Evolutionary conservation across 2,888 invertebrate species (phyloP).

Genomic region (Euzophera pinguis): DNA sequence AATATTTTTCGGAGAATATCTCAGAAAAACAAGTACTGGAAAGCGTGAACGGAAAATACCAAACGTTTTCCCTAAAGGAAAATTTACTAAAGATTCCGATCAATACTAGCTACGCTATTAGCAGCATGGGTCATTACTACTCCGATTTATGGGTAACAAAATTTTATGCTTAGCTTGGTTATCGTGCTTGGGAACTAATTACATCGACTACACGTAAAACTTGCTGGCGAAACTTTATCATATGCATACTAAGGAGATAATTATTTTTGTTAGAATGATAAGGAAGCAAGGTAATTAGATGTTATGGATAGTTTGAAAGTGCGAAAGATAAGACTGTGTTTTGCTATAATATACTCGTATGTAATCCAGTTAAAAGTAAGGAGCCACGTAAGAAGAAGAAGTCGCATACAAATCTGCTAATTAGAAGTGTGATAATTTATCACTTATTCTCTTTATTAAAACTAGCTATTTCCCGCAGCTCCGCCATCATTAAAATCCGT

Average conservation of each 20-base stretch:
- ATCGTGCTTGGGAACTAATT: slow-evolving; percentile 1
- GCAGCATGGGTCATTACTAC: slow-evolving; percentile 7
- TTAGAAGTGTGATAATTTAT: too few species aligned
- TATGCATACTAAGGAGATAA: not conserved
- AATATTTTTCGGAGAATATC: too few species aligned
- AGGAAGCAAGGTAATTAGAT: too few species aligned
- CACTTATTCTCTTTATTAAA: too few species aligned
- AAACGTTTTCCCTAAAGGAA: not conserved
- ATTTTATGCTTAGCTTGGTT: slow-evolving; percentile 5
- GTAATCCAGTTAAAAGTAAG: too few species aligned
- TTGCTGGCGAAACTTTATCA: slow-evolving; percentile 1
- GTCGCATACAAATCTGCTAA: too few species aligned
- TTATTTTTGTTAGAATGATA: not conserved
- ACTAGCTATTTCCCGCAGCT: too few species aligned
- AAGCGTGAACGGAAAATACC: not conserved
- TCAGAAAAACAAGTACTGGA: not conserved
- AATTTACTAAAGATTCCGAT: not conserved
- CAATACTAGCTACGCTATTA: slow-evolving; percentile 5
- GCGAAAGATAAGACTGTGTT: too few species aligned
- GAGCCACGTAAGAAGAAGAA: too few species aligned
- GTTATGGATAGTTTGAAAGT: too few species aligned
- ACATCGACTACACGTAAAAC: not conserved
- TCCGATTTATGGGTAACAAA: slow-evolving; percentile 11
- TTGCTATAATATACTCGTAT: too few species aligned
- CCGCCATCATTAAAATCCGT: too few species aligned